Evolutionary conservation across 2,113 vertebrate species (phyloP).

Genomic region (Isurus oxyrinchus): DNA sequence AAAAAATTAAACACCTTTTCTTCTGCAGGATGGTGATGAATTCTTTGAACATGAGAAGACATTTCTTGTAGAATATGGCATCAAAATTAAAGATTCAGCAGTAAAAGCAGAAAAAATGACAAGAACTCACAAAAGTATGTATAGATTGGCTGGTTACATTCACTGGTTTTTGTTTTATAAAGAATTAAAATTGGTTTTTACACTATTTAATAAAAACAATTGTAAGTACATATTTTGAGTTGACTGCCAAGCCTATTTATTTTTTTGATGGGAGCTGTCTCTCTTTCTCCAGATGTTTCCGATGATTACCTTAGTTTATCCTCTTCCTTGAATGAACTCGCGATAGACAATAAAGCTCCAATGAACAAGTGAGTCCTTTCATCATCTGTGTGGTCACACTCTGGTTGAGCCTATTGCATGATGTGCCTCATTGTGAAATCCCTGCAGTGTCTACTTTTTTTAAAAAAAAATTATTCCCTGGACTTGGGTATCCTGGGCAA

Average conservation of each 20-base stretch:
- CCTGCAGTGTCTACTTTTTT: not conserved
- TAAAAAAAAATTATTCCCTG: not conserved
- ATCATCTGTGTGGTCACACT: not conserved
- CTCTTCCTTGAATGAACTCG: conserved; percentile 70
- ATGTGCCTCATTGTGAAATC: not conserved
- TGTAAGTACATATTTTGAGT: conserved; percentile 42
- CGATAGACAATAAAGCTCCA: conserved; percentile 72
- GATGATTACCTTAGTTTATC: conserved; percentile 91
- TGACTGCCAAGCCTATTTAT: not conserved
- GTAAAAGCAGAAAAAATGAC: conserved; percentile 96
- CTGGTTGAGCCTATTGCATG: not conserved
- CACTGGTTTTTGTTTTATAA: not conserved
- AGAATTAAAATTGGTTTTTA: not conserved
- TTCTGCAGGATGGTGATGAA: conserved; percentile 84
- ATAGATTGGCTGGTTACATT: conserved; percentile 35
- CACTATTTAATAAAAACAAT: not conserved
- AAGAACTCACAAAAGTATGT: conserved; percentile 83
- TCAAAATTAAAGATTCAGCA: conserved; percentile 88
- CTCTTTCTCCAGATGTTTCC: conserved; percentile 73
- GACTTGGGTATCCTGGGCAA: not conserved
- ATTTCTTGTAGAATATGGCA: conserved; percentile 86
- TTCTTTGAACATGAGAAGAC: conserved; percentile 98
- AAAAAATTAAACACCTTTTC: not conserved
- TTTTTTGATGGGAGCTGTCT: conserved; percentile 34
- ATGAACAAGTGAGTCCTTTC: conserved; percentile 74